Conservation (phyloP, 35 echinoderm and acorn worm genomes). For the Strongylocentrotus purpuratus region DNA sequence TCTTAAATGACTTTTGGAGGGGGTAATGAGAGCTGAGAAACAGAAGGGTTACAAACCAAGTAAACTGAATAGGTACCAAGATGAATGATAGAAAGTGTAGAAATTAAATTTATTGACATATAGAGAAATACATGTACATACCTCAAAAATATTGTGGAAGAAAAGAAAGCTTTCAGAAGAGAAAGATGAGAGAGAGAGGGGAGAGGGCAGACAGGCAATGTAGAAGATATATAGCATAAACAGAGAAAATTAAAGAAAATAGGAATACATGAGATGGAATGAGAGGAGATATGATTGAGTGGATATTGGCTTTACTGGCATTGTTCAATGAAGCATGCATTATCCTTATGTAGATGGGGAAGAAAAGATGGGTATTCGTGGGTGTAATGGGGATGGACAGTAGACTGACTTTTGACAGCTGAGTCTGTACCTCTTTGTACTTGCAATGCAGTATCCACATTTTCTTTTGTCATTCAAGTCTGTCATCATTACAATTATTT, state of each 20-base stretch:
- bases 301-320: not conserved
- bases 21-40: too few species aligned
- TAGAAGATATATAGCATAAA: not conserved
- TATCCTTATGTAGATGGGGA: not conserved
- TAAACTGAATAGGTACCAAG: too few species aligned
- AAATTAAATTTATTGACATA: too few species aligned
- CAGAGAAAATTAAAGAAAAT: not conserved
- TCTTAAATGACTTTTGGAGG: too few species aligned
- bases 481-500: not conserved
- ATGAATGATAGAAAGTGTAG: too few species aligned
- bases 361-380: not conserved
- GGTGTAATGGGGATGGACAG: slow-evolving; percentile 8
- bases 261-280: not conserved
- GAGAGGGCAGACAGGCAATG: not conserved
- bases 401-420: not conserved
- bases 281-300: not conserved
- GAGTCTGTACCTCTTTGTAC: not conserved
- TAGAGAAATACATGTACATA: too few species aligned
- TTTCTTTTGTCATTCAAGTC: not conserved
- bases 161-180: not conserved
- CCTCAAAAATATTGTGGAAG: too few species aligned
- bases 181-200: not conserved
- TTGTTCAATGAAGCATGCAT: not conserved
- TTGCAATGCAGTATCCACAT: not conserved
- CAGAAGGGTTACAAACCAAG: too few species aligned